phyloP scores from a whole-genome alignment of 2,888 invertebrate genomes.

The Hypercompe scribonia region DNA sequence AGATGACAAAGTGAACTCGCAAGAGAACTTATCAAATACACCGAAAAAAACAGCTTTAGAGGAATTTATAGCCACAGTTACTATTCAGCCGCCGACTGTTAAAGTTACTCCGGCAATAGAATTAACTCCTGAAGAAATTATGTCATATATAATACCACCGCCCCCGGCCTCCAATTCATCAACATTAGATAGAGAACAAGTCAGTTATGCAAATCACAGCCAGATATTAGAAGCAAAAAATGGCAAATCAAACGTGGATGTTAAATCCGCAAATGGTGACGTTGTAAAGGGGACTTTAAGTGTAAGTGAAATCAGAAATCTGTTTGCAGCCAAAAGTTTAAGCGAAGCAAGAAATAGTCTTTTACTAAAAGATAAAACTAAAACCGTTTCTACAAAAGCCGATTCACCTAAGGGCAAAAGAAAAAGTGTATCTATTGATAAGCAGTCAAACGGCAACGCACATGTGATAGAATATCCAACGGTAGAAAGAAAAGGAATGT shows the following conservation, averaged over 20 bases:
- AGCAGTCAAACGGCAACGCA: conserved; percentile 76
- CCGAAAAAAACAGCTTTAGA: conserved; percentile 89
- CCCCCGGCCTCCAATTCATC: conserved; percentile 87
- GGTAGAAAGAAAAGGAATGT: conserved; percentile 90
- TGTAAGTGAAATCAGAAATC: conserved; percentile 84
- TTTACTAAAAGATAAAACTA: conserved; percentile 79
- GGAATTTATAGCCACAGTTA: conserved; percentile 93
- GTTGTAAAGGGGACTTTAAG: conserved; percentile 87
- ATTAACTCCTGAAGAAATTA: conserved; percentile 93
- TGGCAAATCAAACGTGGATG: conserved; percentile 59
- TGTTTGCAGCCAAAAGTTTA: conserved; percentile 82
- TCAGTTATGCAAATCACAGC: conserved; percentile 75
- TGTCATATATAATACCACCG: conserved; percentile 94
- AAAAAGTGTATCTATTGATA: conserved; percentile 75
- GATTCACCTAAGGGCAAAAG: conserved; percentile 82
- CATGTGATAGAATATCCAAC: conserved; percentile 91
- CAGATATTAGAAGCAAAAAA: conserved; percentile 72
- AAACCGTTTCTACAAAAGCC: conserved; percentile 70
- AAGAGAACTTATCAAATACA: conserved; percentile 64
- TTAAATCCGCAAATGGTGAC: conserved; percentile 77
- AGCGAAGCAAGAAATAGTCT: conserved; percentile 85
- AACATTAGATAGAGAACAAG: conserved; percentile 78
- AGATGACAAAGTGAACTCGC: conserved; percentile 84
- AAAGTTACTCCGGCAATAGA: conserved; percentile 91
- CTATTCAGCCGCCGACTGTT: conserved; percentile 93